phyloP scores from a whole-genome alignment of 2,797 vertebrate species.

The Prunella strophiata region DNA sequence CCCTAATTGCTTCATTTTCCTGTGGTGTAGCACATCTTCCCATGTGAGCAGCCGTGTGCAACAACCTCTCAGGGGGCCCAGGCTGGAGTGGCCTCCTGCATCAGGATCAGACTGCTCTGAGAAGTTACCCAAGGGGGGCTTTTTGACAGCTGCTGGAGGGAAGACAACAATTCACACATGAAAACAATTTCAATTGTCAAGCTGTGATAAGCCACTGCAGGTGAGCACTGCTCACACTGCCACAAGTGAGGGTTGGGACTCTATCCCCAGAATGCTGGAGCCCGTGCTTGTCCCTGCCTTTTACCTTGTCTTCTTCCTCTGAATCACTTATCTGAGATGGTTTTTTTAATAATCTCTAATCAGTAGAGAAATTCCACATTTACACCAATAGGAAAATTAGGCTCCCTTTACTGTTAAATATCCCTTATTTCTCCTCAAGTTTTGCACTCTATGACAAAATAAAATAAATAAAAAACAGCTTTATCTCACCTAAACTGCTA shows the following conservation, averaged over 20 bases:
- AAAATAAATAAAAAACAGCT: constrained; percentile 32
- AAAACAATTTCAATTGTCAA: background rate
- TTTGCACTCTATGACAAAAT: background rate
- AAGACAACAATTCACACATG: background rate
- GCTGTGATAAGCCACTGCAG: background rate
- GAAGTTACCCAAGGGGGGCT: background rate
- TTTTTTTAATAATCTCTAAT: background rate
- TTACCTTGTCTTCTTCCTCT: background rate
- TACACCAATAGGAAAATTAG: background rate
- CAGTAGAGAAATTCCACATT: background rate
- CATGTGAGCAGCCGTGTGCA: fast-evolving
- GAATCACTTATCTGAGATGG: background rate
- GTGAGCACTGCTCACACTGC: fast-evolving
- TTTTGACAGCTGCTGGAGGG: constrained; percentile 17
- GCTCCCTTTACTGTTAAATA: background rate
- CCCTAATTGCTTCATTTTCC: background rate
- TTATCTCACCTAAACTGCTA: constrained; percentile 50
- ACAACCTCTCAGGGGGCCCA: background rate
- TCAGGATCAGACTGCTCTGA: background rate
- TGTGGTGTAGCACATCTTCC: background rate
- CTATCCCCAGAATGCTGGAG: background rate
- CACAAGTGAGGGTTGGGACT: background rate
- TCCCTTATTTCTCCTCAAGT: background rate
- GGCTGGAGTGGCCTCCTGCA: background rate
- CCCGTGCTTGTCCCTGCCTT: background rate